These are phyloP conservation scores for Salminus brasiliensis DNA, from an alignment of 2,113 vertebrate genomes.

Conservation along the genomic window DNA sequence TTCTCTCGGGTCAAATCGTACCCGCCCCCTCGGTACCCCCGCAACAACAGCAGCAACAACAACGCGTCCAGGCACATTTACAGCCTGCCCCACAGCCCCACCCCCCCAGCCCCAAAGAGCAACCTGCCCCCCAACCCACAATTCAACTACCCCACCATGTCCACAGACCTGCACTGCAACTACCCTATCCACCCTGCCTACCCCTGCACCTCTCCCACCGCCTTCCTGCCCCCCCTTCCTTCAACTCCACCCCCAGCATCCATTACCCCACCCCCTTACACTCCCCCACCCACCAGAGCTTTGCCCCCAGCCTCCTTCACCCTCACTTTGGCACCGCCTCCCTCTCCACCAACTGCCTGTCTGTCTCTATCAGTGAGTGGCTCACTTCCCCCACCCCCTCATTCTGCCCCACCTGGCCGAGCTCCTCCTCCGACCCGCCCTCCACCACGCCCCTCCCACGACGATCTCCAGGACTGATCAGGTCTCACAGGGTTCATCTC, in stretches of 20 bases:
- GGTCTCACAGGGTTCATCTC: background rate
- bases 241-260: slow-evolving; percentile 75
- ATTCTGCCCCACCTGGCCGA: slow-evolving; percentile 78
- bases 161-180: slow-evolving; percentile 40
- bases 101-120: slow-evolving; percentile 58
- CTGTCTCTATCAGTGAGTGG: slow-evolving; percentile 62
- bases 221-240: slow-evolving; percentile 73
- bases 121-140: slow-evolving; percentile 41
- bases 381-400: slow-evolving; percentile 74
- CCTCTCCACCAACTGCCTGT: slow-evolving; percentile 48
- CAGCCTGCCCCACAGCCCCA: slow-evolving; percentile 69
- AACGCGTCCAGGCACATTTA: slow-evolving; percentile 76
- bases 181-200: slow-evolving; percentile 51
- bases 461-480: slow-evolving; percentile 23
- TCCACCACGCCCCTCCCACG: slow-evolving; percentile 80
- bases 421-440: slow-evolving; percentile 87
- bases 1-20: slow-evolving; percentile 86
- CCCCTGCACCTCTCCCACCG: slow-evolving; percentile 67
- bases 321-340: slow-evolving; percentile 26
- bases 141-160: background rate
- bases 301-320: slow-evolving; percentile 61
- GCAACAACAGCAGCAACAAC: slow-evolving; percentile 89
- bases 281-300: slow-evolving; percentile 68
- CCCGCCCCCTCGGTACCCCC: slow-evolving; percentile 81
- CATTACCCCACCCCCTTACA: slow-evolving; percentile 71